A percentile compares a stretch with the other conserved stretches of the same genome.
Conservation (phyloP, 2,888 invertebrate genomes). For the Malthinus flaveolus region DNA sequence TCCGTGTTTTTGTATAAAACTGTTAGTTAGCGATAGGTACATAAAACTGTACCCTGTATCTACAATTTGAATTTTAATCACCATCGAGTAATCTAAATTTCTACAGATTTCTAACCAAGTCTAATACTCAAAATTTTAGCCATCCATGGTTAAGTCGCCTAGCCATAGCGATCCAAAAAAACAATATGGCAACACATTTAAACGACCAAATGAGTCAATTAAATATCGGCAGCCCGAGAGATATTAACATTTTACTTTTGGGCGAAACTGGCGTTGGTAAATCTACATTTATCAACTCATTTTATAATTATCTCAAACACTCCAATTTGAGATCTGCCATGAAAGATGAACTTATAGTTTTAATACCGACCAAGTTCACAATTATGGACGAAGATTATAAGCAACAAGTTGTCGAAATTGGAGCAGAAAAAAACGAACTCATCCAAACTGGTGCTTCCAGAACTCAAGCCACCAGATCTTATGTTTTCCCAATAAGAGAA, state of each 20-base stretch:
- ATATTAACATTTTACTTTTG: constrained; percentile 31
- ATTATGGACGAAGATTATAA: constrained; percentile 27
- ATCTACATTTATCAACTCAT: constrained; percentile 33
- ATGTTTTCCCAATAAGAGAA: background rate
- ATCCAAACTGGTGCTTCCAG: background rate
- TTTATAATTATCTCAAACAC: constrained; percentile 27
- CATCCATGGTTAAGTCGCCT: too few relatives aligned
- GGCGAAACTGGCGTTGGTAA: constrained; percentile 33
- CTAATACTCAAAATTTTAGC: too few relatives aligned
- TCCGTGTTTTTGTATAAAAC: too few relatives aligned
- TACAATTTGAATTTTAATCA: too few relatives aligned
- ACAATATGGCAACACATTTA: too few relatives aligned
- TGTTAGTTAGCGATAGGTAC: background rate
- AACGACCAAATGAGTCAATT: background rate
- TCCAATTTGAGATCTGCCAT: constrained; percentile 19
- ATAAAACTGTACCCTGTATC: too few relatives aligned
- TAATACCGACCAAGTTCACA: constrained; percentile 29
- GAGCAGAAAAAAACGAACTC: background rate
- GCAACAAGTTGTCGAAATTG: background rate
- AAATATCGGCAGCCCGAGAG: background rate
- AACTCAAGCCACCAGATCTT: background rate
- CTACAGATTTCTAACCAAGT: too few relatives aligned
- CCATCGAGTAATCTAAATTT: too few relatives aligned
- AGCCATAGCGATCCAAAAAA: too few relatives aligned
- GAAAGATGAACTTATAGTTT: constrained; percentile 13